phyloP scores from a whole-genome alignment of 2,113 vertebrate species.

The Egretta garzetta region DNA sequence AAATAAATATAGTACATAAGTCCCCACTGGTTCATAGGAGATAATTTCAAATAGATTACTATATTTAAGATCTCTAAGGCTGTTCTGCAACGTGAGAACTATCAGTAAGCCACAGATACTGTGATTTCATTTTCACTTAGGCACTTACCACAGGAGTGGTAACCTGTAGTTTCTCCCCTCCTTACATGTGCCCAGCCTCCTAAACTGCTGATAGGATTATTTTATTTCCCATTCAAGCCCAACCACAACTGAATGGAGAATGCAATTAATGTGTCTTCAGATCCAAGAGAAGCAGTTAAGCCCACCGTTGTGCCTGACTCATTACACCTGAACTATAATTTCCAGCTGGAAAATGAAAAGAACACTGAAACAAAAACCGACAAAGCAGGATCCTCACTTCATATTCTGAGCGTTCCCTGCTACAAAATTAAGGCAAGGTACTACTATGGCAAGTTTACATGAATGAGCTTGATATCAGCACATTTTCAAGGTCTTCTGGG shows the following conservation, averaged over 20 bases:
- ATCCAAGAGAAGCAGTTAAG: background rate
- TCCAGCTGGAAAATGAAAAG: background rate
- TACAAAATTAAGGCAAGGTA: background rate
- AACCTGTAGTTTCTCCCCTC: background rate
- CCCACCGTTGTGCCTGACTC: background rate
- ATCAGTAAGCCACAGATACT: background rate
- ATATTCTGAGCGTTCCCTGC: background rate
- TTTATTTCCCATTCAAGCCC: background rate
- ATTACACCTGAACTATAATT: background rate
- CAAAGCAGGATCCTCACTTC: background rate
- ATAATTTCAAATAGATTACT: background rate
- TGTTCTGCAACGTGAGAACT: background rate
- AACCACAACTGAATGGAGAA: background rate
- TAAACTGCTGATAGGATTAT: background rate
- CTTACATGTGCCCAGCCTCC: background rate
- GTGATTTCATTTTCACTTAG: background rate
- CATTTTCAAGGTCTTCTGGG: background rate
- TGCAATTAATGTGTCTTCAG: background rate
- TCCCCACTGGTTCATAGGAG: background rate
- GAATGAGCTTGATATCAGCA: background rate
- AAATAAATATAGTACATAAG: background rate
- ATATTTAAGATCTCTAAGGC: background rate
- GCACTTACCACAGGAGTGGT: background rate
- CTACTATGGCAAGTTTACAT: background rate
- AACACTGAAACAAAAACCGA: background rate